Evolutionary conservation across 2,113 vertebrate species (phyloP), one percentile per base, ranked within the genome.

Genomic region (Chloebia gouldiae): DNA sequence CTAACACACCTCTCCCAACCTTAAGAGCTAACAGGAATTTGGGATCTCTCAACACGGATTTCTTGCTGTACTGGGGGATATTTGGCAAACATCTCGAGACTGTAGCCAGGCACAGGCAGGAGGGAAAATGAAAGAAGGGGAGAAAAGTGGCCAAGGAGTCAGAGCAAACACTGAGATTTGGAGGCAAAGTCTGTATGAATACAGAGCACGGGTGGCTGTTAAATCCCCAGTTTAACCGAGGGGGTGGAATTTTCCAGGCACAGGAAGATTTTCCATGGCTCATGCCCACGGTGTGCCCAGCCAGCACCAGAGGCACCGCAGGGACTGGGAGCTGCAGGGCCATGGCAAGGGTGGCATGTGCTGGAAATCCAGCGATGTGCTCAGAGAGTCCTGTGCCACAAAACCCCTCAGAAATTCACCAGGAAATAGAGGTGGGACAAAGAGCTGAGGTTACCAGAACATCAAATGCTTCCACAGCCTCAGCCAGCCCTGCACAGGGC

Each of bases 1-100:
- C 96, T 96, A 96, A 96, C 88, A 76, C 92, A 95, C 92, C 92
- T 96, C 92, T 96, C 72, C 95, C 96, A 95, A 76, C 95, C 95
- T 72, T 90, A 94, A 92, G 86, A 95, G 92, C 95, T 89, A 92
- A 94, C 94, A 95, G 95, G 91, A 91, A 72, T 96, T 87, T 92
- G 95, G 95, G 87, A 30, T 51, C 95, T 93, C 92, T 96, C 95
- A 70, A 94, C 90, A 91, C 66, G 93, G 95, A 96, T 96, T 94
- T 95, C 96, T 76, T 5, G 77, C 91, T 92, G 91, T 86, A 39
- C 81, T 79, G 70, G 31, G 69, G 96, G 82, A 89, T 95, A 95
- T 91, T 95, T 95, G 95, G 96, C 96, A 97, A 97, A 97, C 94
- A 94, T 37, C 95, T 95, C 15, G 57, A 87, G 94, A 96, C 81